Evolutionary conservation across 2,888 invertebrate genomes (phyloP), one percentile per base, ranked within the genome.

Genomic region (Sphinx pinastri): DNA sequence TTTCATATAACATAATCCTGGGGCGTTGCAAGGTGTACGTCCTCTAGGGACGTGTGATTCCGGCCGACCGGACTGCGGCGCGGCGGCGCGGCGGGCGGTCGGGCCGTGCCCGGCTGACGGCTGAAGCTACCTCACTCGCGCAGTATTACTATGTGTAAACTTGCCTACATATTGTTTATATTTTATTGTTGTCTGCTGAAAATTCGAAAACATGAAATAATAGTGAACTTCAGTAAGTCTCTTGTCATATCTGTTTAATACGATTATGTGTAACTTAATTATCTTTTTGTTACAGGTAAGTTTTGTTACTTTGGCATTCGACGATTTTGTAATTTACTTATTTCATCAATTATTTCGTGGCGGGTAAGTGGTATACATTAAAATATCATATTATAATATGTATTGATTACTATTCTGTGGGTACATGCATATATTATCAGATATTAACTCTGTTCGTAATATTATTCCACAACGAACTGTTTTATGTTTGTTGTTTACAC

Each of bases 1-100:
- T 90, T 89, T 85, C 87, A 87, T 90, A 91, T 89, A 91, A 89
- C 88, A 89, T 90, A 90, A 91, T 89, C 87, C 88, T 80, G 86
- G 85, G 85, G 85, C 84, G 87, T 84, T 81, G 85, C 84, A 86
- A 87, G 86, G 85, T 88, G 86, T 84, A 81, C 80, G 84, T 78
- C 83, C 90, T 81, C 88, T 72, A 71, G 88, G 89, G 90, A 87
- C 82, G 81, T 83, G 85, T 90, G 88, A 90, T 69, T 69, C 47
- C 31, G 69, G 5, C 45, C 69, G 52, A 38, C 52, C 57, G 57
- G 38, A 19, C 57, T 19, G 38, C 19, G 57, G 16, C 19, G 19
- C 25, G 52, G 25, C 4, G 14, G 13, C 5, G 58, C 51, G 59
- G 54, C 67, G 12, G 38, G 51, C 57, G 31, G 58, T 49, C 68